Base-by-base conservation (phyloP, 2,113 vertebrate genomes). In the Romanogobio albipinnatus region DNA sequence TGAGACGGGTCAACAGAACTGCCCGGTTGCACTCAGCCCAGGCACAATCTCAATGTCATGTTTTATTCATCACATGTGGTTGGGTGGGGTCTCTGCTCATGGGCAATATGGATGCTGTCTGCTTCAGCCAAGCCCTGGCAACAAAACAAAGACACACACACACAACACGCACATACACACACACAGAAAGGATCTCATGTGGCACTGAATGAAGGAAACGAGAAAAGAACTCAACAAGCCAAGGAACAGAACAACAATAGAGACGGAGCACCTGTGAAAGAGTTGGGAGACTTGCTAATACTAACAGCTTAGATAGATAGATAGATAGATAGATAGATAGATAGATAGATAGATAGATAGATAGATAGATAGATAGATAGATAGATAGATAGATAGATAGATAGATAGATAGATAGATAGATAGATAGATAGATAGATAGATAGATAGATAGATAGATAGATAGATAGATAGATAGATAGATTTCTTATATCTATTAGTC, bases 51-150 rank as follows among this genome's bases (percentile, higher is more conserved):
- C 92, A 88, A 87, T 86, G 47, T 83, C 89, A 91, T 90, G 91
- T 94, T 93, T 95, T 94, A 95, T 95, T 90, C 89, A 94, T 93
- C 90, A 64, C 33, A 88, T 81, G 81, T 86, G 90, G 88, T 86
- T 89, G 92, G 89, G 91, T 90, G 91, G 87, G 84, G 90, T 89
- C 86, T 84, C 81, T 85, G 90, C 86, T 92, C 84, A 90, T 82
- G 61, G 89, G 91, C 89, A 88, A 88, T 88, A 85, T 89, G 89
- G 88, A 89, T 90, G 91, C 85, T 90, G 90, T 82, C 71, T 84
- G 82, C 86, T 71, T 75, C 77, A 82, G 90, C 92, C 90, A 90
- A 92, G 88, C 74, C 84, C 87, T 93, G 92, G 92, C 91, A 93
- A 84, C 88, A 59, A 71, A 88, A 86, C 87, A 90, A 92, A 75